These are phyloP conservation scores for Carposina sasakii DNA, from an alignment of 1,140 invertebrate species.

Conservation along the genomic window DNA sequence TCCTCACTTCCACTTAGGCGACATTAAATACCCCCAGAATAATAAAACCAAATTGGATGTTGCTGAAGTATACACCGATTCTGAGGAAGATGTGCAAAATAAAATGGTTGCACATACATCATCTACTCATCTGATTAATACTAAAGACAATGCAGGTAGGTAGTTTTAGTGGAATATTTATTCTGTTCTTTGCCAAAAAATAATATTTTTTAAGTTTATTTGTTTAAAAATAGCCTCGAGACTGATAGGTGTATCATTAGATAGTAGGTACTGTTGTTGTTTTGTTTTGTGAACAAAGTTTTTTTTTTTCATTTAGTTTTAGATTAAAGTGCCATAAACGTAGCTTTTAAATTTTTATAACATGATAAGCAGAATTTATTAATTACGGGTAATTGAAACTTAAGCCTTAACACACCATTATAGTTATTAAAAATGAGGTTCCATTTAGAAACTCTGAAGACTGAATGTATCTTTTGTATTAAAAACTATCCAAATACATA, in stretches of 20 bases:
- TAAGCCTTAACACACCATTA: no score
- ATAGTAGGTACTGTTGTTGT: constrained; percentile 12
- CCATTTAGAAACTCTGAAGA: no score
- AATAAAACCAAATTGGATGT: constrained; percentile 22
- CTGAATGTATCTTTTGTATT: constrained; percentile 9
- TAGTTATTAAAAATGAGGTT: no score
- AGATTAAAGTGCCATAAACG: constrained; percentile 9
- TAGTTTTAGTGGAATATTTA: constrained; percentile 22
- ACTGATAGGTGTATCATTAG: constrained; percentile 12
- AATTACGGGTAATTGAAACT: no score
- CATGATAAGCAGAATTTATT: no score
- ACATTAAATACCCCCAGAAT: no score
- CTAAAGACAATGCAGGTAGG: constrained; percentile 19
- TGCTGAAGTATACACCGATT: constrained; percentile 22
- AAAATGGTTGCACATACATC: constrained; percentile 23
- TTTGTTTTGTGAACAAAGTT: constrained; percentile 11
- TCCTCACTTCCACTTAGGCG: constrained; percentile 20
- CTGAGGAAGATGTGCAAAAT: constrained; percentile 23
- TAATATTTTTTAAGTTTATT: constrained; percentile 1
- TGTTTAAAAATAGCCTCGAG: constrained; percentile 10
- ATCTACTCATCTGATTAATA: constrained; percentile 18
- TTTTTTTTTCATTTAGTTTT: constrained; percentile 5
- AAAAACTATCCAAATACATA: constrained; percentile 5
- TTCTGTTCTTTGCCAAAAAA: constrained; percentile 8
- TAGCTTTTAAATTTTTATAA: constrained; percentile 5